phyloP scores from a whole-genome alignment of 2,113 vertebrate genomes.

The Lepisosteus oculatus region DNA sequence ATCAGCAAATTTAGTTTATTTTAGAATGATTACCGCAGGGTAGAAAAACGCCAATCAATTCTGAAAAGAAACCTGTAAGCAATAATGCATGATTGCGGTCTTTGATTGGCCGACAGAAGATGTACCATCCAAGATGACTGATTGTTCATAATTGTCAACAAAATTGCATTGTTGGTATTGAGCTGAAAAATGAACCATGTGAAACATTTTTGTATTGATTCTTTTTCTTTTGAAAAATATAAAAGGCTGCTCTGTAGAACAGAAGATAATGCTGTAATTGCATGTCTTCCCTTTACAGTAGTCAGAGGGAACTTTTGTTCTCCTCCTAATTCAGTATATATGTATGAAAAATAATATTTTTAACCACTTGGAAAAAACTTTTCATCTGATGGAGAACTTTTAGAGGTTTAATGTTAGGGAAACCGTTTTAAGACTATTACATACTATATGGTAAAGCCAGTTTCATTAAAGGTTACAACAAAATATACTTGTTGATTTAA shows the following conservation, averaged over 20 bases:
- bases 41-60: conserved; percentile 62
- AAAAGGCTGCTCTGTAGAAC: conserved; percentile 65
- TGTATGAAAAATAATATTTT: neutral
- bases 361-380: no score
- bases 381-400: no score
- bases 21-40: conserved; percentile 54
- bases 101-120: conserved; percentile 48
- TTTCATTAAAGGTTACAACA: no score
- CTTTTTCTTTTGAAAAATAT: conserved; percentile 68
- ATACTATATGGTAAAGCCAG: no score
- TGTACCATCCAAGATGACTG: conserved; percentile 57
- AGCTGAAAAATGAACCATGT: conserved; percentile 71
- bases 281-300: conserved; percentile 70
- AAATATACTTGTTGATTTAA: no score
- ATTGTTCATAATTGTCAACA: conserved; percentile 84
- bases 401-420: no score
- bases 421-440: no score
- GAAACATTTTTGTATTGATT: conserved; percentile 82
- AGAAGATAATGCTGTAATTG: conserved; percentile 66
- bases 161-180: conserved; percentile 80
- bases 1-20: conserved; percentile 69
- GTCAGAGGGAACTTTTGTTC: conserved; percentile 44
- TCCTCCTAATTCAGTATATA: conserved; percentile 50
- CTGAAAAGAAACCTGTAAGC: conserved; percentile 49
- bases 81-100: conserved; percentile 59